These are phyloP conservation scores for Microtus pennsylvanicus DNA, from an alignment of 2,113 vertebrate genomes.

Conservation along the genomic window DNA sequence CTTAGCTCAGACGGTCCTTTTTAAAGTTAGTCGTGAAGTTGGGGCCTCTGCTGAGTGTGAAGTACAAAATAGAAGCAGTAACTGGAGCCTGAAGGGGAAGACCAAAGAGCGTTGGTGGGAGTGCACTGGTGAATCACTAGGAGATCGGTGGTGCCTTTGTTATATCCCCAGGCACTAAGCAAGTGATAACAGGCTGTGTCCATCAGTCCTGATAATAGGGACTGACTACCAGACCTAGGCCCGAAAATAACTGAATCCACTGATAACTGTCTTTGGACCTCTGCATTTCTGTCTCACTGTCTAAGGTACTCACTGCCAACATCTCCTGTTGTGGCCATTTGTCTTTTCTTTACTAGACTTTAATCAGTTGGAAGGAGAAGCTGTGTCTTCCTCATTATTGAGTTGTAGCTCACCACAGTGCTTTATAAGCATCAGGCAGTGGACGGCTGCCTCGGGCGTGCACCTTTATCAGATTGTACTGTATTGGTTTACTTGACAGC, in stretches of 20 bases:
- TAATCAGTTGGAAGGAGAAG: conserved; percentile 43
- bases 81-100: conserved; percentile 12
- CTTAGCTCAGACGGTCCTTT: conserved; percentile 35
- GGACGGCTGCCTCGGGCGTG: not conserved
- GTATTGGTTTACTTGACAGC: conserved; percentile 43
- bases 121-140: not conserved
- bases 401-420: not conserved
- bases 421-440: not conserved
- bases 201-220: conserved; percentile 51
- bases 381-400: conserved; percentile 17
- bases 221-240: not conserved
- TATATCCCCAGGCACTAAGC: conserved; percentile 1
- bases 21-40: no score
- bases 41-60: conserved; percentile 32
- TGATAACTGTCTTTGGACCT: conserved; percentile 26
- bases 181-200: conserved; percentile 40
- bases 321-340: not conserved
- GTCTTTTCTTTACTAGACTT: conserved; percentile 41
- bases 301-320: not conserved
- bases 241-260: conserved; percentile 32
- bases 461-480: not conserved
- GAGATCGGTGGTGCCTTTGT: conserved; percentile 15
- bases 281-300: not conserved
- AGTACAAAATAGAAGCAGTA: conserved; percentile 22
- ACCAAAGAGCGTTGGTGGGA: not conserved